These are phyloP conservation scores for Leptopilina clavipes DNA, from an alignment of 1,140 invertebrate species.

Conservation along the genomic window DNA sequence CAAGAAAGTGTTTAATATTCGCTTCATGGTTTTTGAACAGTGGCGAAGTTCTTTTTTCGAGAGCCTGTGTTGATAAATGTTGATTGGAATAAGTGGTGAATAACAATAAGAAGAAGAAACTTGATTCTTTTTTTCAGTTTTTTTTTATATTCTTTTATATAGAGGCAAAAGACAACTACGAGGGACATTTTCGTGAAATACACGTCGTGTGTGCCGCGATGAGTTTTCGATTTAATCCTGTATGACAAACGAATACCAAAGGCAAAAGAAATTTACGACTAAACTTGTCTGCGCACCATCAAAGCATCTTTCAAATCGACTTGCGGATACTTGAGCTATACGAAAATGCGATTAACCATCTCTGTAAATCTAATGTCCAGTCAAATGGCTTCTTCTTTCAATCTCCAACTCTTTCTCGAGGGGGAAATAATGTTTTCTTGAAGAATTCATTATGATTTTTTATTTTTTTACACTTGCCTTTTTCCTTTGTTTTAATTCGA, in stretches of 20 bases:
- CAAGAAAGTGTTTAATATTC: constrained; percentile 51
- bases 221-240: constrained; percentile 4
- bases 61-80: constrained; percentile 55
- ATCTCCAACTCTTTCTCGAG: neutral
- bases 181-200: constrained; percentile 13
- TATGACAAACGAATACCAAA: constrained; percentile 24
- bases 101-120: constrained; percentile 55
- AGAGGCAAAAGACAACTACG: neutral
- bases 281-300: neutral
- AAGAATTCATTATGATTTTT: neutral
- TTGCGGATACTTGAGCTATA: neutral
- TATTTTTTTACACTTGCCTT: neutral
- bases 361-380: neutral
- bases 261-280: constrained; percentile 20
- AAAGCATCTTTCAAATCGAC: constrained; percentile 21
- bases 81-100: constrained; percentile 53
- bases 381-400: neutral
- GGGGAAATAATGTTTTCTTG: neutral
- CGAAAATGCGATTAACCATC: constrained; percentile 24
- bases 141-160: neutral
- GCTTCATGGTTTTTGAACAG: constrained; percentile 51
- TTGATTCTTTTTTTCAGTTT: constrained; percentile 28
- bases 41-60: constrained; percentile 47
- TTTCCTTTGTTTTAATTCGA: too few relatives aligned
- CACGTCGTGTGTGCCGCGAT: neutral